A percentile compares a stretch with the other conserved stretches of the same genome.
These are phyloP conservation scores for Parazoanthus swiftii DNA, from an alignment of 92 coral and sea anemone genomes.

Conservation along the genomic window DNA sequence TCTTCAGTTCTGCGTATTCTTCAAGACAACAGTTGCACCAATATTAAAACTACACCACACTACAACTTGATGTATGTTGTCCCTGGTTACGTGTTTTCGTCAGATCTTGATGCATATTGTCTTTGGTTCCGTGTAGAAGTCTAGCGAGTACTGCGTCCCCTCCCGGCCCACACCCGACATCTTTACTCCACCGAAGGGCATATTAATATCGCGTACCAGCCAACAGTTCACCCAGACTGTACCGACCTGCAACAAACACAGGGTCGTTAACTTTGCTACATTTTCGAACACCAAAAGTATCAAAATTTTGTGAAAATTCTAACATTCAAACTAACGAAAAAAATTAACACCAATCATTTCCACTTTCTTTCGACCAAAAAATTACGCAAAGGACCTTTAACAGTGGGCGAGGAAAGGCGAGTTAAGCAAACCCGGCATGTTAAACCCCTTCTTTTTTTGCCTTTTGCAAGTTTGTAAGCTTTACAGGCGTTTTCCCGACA, in stretches of 20 bases:
- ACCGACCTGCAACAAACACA: slow-evolving; percentile 61
- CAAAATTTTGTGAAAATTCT: too few species aligned
- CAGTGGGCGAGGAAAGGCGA: too few species aligned
- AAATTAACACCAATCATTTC: too few species aligned
- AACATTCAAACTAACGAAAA: too few species aligned
- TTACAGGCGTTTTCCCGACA: too few species aligned
- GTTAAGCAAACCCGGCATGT: too few species aligned
- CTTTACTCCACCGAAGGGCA: slow-evolving; percentile 85
- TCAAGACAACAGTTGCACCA: not conserved
- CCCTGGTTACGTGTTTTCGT: slow-evolving; percentile 51
- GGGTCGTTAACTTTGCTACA: not conserved
- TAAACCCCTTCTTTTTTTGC: too few species aligned
- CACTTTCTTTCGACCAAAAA: too few species aligned
- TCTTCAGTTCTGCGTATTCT: slow-evolving; percentile 55
- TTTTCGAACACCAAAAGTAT: too few species aligned
- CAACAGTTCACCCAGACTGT: slow-evolving; percentile 69
- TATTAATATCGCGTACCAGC: slow-evolving; percentile 81
- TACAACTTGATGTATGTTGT: slow-evolving; percentile 53
- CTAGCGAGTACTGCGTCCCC: slow-evolving; percentile 65
- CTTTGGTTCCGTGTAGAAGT: slow-evolving; percentile 72
- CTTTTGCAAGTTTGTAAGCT: too few species aligned
- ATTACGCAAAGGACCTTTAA: too few species aligned
- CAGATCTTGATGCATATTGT: slow-evolving; percentile 72
- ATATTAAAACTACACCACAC: not conserved
- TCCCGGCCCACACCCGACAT: slow-evolving; percentile 79